A percentile compares a stretch with the other conserved stretches of the same genome.
These are phyloP conservation scores for Campopleginae sp. DNA, from an alignment of 2,888 invertebrate species.

Conservation along the genomic window DNA sequence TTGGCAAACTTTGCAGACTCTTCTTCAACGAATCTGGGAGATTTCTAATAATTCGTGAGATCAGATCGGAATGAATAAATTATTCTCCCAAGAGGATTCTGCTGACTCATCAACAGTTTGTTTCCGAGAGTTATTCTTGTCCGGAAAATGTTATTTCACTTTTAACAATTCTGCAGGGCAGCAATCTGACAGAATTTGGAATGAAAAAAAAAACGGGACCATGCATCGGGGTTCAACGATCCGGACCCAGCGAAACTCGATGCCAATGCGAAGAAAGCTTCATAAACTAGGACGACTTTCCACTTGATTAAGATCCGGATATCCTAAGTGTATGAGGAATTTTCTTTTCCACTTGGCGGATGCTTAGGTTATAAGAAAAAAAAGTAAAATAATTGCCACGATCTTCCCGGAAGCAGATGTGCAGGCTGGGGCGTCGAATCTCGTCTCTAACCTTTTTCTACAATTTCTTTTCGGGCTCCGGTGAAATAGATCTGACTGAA, in stretches of 20 bases:
- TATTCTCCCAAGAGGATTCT: too few relatives aligned
- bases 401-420: slow-evolving; percentile 74
- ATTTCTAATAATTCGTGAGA: too few relatives aligned
- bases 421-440: slow-evolving; percentile 6
- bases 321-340: neutral
- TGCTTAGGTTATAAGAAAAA: slow-evolving; percentile 68
- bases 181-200: neutral
- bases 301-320: slow-evolving; percentile 72
- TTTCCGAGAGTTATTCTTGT: neutral
- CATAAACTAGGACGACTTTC: slow-evolving; percentile 71
- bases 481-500: slow-evolving; percentile 4
- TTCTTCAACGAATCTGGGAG: too few relatives aligned
- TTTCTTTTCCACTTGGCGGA: slow-evolving; percentile 31
- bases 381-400: slow-evolving; percentile 67
- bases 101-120: neutral
- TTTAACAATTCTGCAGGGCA: neutral
- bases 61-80: too few relatives aligned
- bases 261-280: slow-evolving; percentile 19
- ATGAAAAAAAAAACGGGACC: neutral
- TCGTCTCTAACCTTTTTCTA: slow-evolving; percentile 18
- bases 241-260: slow-evolving; percentile 45
- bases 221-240: slow-evolving; percentile 53
- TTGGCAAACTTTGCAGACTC: too few relatives aligned
- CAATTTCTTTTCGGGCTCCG: slow-evolving; percentile 9
- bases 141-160: neutral